phyloP scores from a whole-genome alignment of 2,888 invertebrate species.

The Leptura quadrifasciata region DNA sequence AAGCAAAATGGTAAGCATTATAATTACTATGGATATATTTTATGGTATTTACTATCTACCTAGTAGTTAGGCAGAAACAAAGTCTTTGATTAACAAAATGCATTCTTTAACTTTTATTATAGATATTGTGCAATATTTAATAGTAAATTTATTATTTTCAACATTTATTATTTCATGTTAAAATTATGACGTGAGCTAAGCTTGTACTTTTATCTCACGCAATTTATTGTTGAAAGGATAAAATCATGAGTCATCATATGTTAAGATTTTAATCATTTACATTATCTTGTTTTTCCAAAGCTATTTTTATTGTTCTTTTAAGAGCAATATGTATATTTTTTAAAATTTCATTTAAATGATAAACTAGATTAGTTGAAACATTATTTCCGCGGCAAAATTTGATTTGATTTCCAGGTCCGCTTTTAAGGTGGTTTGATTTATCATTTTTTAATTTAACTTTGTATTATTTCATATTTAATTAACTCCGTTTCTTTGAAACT shows the following conservation, averaged over 20 bases:
- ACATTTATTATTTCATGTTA: constrained; percentile 1
- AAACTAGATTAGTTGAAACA: no score
- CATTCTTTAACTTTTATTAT: background rate
- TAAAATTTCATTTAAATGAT: no score
- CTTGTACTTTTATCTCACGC: constrained; percentile 50
- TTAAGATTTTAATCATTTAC: constrained; percentile 19
- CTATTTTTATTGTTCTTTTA: background rate
- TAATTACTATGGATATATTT: constrained; percentile 2
- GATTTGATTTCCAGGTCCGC: no score
- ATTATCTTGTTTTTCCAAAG: constrained; percentile 13
- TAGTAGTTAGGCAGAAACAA: background rate
- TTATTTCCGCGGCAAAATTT: no score
- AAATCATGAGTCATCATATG: constrained; percentile 26
- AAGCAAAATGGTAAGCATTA: constrained; percentile 67
- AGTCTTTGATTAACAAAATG: background rate
- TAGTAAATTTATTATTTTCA: background rate
- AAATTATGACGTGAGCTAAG: constrained; percentile 22
- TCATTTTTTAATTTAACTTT: no score
- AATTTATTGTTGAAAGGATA: constrained; percentile 54
- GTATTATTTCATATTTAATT: no score
- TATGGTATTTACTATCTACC: background rate
- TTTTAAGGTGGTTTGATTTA: no score
- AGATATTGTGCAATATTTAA: background rate
- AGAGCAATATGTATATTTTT: no score
- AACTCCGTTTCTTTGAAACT: no score